Evolutionary conservation across 1,140 invertebrate genomes (phyloP).

Genomic region (Euglossa dilemma): DNA sequence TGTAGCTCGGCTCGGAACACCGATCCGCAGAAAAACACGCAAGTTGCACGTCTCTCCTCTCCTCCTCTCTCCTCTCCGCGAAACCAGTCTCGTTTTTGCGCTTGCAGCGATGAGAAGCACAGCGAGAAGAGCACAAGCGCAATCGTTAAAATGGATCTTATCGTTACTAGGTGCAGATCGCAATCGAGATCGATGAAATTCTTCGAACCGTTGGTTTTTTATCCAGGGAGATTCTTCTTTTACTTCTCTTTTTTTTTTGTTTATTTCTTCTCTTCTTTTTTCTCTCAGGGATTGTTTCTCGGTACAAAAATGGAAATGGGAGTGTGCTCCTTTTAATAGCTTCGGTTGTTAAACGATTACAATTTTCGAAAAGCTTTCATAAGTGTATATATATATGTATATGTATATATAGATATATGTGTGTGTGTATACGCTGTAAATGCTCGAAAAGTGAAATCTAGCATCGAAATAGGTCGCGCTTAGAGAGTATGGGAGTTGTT

Average conservation of each 20-base stretch:
- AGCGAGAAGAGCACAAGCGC: constrained; percentile 12
- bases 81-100: neutral
- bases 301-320: constrained; percentile 32
- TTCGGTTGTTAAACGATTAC: constrained; percentile 18
- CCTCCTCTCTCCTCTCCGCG: neutral
- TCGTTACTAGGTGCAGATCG: neutral
- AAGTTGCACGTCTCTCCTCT: neutral
- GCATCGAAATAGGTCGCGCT: constrained; percentile 39
- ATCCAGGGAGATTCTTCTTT: neutral
- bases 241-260: neutral
- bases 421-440: constrained; percentile 14
- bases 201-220: neutral
- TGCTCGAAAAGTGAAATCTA: constrained; percentile 37
- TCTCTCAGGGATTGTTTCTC: neutral
- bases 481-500: constrained; percentile 21
- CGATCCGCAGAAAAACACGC: constrained; percentile 10
- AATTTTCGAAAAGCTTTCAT: constrained; percentile 3
- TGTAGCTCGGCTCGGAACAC: neutral
- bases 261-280: neutral
- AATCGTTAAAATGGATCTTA: neutral
- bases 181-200: neutral
- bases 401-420: neutral
- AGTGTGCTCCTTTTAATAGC: neutral
- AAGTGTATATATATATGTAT: neutral
- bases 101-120: constrained; percentile 17